Evolutionary conservation across 2,797 vertebrate species (phyloP).

Genomic region (Hemibagrus guttatus): DNA sequence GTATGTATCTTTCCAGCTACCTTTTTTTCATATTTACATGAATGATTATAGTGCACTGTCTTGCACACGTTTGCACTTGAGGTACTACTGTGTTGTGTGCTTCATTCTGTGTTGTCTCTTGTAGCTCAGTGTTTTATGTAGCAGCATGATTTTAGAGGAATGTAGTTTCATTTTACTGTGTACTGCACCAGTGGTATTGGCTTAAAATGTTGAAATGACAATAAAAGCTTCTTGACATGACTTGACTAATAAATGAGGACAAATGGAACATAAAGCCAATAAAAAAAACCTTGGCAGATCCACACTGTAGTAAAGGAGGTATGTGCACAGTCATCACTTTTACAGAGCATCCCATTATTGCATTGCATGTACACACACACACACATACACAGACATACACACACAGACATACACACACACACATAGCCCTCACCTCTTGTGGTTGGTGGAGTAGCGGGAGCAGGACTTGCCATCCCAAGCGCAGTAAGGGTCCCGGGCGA

Average conservation of each 20-base stretch:
- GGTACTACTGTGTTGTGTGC: too few species aligned
- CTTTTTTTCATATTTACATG: too few species aligned
- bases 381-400: background rate
- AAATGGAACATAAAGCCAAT: background rate
- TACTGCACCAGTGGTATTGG: too few species aligned
- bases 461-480: constrained; percentile 98
- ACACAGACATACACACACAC: constrained; percentile 1
- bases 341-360: background rate
- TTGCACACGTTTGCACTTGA: too few species aligned
- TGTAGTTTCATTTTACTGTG: too few species aligned
- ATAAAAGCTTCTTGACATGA: too few species aligned
- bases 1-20: too few species aligned
- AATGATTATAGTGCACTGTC: too few species aligned
- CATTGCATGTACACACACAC: background rate
- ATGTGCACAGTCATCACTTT: background rate
- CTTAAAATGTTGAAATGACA: too few species aligned
- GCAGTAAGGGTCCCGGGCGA: constrained; percentile 95
- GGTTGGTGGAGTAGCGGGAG: constrained; percentile 93
- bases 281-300: background rate
- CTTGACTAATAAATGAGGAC: background rate
- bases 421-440: constrained; percentile 84
- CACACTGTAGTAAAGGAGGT: background rate
- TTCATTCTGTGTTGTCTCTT: too few species aligned
- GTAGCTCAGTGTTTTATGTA: too few species aligned
- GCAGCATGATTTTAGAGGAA: too few species aligned